Base-by-base conservation (phyloP, 2,888 invertebrate genomes). In the Pemphredon lugubris region DNA sequence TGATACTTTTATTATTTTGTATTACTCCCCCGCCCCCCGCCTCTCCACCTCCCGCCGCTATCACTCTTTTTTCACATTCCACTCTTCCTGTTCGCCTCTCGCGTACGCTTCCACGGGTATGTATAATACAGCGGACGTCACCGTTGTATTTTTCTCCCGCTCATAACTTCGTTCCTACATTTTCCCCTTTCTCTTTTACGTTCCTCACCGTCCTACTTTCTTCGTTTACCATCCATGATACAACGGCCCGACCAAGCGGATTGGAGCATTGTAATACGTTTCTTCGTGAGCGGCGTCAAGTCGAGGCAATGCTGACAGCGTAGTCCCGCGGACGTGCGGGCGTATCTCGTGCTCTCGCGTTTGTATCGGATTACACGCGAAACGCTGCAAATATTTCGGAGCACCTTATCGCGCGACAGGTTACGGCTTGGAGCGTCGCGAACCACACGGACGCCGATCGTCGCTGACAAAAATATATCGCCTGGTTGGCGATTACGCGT, bases 181-280 rank as follows among this genome's bases (percentile, higher is more conserved):
- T 26, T 63, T 63, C 40, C 9, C 59, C 23, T 55, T 39, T 59
- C 55, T 67, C 70, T 55, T 60, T 60, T 23, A 14, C 55, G 48
- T 40, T 45, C 53, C 47, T 47, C 57, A 40, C 55, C 73, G 61
- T 53, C 64, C 73, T 50, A 73, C 68, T 76, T 73, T 73, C 76
- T 54, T 73, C 76, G 50, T 55, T 58, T 45, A 67, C 59, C 51
- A 55, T 44, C 26, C 64, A 54, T 60, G 76, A 66, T 76, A 53
- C 47, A 45, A 39, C 21, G 50, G 32, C 16, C 23, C 60, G 32
- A 51, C 42, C 44, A 68, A 45, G 65, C 53, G 64, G 53, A 72
- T 68, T 58, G 44, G 48, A 75, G 64, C 60, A 40, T 57, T 50
- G 71, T 63, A 21, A 75, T 71, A 55, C 60, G 54, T 54, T 58